Base-by-base conservation (phyloP, 2,113 vertebrate genomes). In the Neoarius graeffei region DNA sequence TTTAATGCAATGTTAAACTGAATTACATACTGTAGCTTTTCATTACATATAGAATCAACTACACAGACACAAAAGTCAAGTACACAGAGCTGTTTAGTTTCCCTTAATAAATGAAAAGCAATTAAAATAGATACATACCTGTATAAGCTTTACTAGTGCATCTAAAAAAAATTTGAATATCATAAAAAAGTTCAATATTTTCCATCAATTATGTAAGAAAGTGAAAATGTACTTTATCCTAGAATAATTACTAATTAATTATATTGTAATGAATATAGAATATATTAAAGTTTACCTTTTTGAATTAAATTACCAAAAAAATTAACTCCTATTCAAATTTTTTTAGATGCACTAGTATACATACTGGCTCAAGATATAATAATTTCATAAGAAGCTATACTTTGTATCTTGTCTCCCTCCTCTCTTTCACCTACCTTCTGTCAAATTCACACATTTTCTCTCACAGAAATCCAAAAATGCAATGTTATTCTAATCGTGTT, bases 401-500 rank as follows among this genome's bases (percentile, higher is more conserved):
- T 52, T 50, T 81, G 23, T 66, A 81, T 85, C 52, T 42, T 4
- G 30, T 85, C 81, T 85, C 57, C 23, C 30, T 81, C n/a, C n/a
- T 84, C 14, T 56, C 50, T 42, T 81, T 56, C 67, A 74, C 56
- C 80, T 84, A 69, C 71, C 56, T 25, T 14, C 27, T 71, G 56
- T 83, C 84, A 86, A 76, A 86, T 88, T 84, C 69, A 66, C 57
- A 81, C 66, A 85, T 87, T 85, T 30, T 85, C 57, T 88, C 71
- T 73, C 42, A 56, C 69, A 87, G 76, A 90, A 89, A 82, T 79
- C 69, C 81, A 86, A 85, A 66, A 67, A 30, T 19, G 14, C 50
- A 19, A 80, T 90, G 27, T 64, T 87, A 90, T 93, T 93, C 94
- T 85, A 91, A 92, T 94, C 90, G 81, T 91, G 92, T 91, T 92